Conservation (phyloP, 2,888 invertebrate species). For the Dastarcus helophoroides region DNA sequence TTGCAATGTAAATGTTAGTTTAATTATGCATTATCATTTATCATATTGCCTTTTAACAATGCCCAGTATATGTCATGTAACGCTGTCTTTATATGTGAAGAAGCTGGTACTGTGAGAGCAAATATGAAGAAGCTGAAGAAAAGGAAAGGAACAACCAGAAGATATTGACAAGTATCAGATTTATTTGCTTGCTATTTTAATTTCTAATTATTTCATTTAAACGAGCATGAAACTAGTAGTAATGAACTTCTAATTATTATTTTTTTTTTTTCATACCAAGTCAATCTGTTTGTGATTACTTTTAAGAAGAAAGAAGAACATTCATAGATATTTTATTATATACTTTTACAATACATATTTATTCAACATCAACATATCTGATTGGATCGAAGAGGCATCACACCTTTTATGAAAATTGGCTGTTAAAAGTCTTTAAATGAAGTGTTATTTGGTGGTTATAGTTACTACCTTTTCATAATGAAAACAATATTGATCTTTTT, state of each 20-base stretch:
- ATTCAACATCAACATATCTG: too few relatives aligned
- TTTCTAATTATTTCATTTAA: constrained; percentile 1
- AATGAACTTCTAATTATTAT: not conserved
- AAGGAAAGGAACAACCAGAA: not conserved
- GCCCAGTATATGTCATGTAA: constrained; percentile 9
- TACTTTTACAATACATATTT: too few relatives aligned
- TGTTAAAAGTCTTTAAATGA: too few relatives aligned
- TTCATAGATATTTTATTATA: too few relatives aligned
- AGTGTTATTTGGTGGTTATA: too few relatives aligned
- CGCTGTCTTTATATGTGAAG: too few relatives aligned
- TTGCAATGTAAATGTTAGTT: constrained; percentile 26
- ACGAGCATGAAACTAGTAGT: not conserved
- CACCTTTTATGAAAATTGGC: too few relatives aligned
- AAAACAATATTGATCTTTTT: not conserved
- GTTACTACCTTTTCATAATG: too few relatives aligned
- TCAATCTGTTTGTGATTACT: not conserved
- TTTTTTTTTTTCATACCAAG: not conserved
- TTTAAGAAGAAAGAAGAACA: not conserved
- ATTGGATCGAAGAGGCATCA: too few relatives aligned
- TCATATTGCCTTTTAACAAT: constrained; percentile 19
- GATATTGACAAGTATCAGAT: not conserved
- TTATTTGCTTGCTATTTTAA: not conserved
- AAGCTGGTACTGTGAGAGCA: not conserved
- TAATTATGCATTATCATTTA: constrained; percentile 18
- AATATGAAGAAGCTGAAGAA: not conserved